Evolutionary conservation across 2,113 vertebrate genomes (phyloP).

Genomic region (Eurystomus gularis): DNA sequence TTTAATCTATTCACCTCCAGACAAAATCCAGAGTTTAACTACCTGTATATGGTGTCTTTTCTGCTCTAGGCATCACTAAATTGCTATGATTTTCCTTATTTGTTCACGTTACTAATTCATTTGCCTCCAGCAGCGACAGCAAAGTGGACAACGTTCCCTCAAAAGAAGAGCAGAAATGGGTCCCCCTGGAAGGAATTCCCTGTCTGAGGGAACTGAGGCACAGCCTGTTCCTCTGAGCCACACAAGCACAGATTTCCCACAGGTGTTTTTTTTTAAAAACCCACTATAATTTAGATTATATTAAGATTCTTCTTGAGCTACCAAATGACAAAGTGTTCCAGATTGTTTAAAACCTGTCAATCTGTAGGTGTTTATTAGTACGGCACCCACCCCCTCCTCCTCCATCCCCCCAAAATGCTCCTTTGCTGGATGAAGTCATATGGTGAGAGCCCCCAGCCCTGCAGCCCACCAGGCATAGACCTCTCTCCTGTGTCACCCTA

Average conservation of each 20-base stretch:
- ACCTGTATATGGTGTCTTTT: not conserved
- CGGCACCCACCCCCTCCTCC: accelerated
- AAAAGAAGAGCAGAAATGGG: not conserved
- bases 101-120: not conserved
- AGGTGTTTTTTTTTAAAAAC: not conserved
- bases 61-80: not conserved
- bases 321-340: not conserved
- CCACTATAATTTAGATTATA: not conserved
- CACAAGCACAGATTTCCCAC: not conserved
- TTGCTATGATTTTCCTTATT: not conserved
- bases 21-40: not conserved
- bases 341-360: not conserved
- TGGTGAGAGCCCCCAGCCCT: not conserved
- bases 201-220: not conserved
- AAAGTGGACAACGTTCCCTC: not conserved
- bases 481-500: not conserved
- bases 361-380: not conserved
- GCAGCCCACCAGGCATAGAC: not conserved
- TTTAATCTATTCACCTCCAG: not conserved
- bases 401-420: not conserved
- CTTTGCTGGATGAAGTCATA: not conserved
- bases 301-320: not conserved
- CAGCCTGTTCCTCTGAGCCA: not conserved
- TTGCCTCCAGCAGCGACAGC: not conserved
- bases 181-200: not conserved